Evolutionary conservation across 2,797 vertebrate species (phyloP).

Genomic region (Sebastes steindachneri): DNA sequence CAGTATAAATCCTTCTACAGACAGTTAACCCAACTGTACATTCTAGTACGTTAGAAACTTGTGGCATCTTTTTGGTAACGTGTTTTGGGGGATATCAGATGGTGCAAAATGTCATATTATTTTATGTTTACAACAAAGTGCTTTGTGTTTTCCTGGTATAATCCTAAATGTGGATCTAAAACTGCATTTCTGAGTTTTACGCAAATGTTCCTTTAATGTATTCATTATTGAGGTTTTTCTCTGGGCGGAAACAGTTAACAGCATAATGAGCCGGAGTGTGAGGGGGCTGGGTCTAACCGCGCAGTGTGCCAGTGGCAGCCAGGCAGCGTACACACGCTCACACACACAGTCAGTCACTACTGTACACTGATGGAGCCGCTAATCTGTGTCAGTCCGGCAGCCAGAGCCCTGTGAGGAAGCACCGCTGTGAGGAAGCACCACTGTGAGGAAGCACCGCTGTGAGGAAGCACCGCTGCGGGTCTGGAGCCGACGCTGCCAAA

Average conservation of each 20-base stretch:
- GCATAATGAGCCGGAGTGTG: constrained; percentile 70
- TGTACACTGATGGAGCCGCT: constrained; percentile 79
- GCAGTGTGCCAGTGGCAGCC: constrained; percentile 66
- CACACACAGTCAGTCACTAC: constrained; percentile 47
- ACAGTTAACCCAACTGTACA: neutral
- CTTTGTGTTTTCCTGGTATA: neutral
- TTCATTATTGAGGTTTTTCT: constrained; percentile 28
- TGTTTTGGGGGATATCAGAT: neutral
- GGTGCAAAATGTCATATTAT: neutral
- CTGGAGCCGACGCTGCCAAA: constrained; percentile 58
- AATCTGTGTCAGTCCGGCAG: constrained; percentile 71
- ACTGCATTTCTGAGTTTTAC: neutral
- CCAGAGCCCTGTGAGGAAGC: constrained; percentile 60
- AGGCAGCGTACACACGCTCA: constrained; percentile 7
- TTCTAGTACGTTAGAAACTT: neutral
- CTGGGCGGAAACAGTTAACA: constrained; percentile 82
- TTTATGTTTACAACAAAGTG: neutral
- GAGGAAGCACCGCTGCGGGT: constrained; percentile 66
- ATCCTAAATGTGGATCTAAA: neutral
- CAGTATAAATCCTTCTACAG: neutral
- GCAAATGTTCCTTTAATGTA: neutral
- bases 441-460: constrained; percentile 48
- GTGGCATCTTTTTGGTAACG: neutral
- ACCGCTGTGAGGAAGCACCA: constrained; percentile 55
- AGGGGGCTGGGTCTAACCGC: constrained; percentile 81